phyloP scores from a whole-genome alignment of 2,888 invertebrate species.

The Camptogramma bilineatum region DNA sequence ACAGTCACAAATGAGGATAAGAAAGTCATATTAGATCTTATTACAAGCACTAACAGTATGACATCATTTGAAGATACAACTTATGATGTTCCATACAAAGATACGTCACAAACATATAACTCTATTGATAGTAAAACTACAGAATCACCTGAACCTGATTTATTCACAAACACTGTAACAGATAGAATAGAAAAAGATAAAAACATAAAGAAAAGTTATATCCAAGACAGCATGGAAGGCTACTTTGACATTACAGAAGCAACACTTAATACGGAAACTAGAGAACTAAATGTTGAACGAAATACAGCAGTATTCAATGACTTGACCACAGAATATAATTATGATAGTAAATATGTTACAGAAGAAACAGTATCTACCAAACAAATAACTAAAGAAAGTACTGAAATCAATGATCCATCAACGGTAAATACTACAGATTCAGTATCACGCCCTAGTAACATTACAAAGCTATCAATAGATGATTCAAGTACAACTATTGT shows the following conservation, averaged over 20 bases:
- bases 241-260: constrained; percentile 19
- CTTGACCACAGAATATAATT: constrained; percentile 2
- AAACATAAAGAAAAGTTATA: constrained; percentile 24
- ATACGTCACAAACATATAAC: not conserved
- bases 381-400: not conserved
- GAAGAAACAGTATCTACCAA: not conserved
- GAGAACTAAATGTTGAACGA: constrained; percentile 3
- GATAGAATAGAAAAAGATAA: constrained; percentile 6
- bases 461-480: not conserved
- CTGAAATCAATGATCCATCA: not conserved
- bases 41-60: constrained; percentile 11
- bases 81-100: not conserved
- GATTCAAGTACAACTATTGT: constrained; percentile 11
- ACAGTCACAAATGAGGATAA: not conserved
- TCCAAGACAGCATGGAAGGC: constrained; percentile 12
- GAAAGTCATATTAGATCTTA: not conserved
- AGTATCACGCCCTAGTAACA: not conserved
- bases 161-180: not conserved
- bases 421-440: not conserved
- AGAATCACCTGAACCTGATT: constrained; percentile 5
- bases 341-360: not conserved
- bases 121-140: not conserved
- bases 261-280: constrained; percentile 6
- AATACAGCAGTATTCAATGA: constrained; percentile 1
- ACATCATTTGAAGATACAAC: constrained; percentile 11